A percentile compares a stretch with the other conserved stretches of the same genome.
phyloP scores from a whole-genome alignment of 2,113 vertebrate species.

The Limanda limanda region DNA sequence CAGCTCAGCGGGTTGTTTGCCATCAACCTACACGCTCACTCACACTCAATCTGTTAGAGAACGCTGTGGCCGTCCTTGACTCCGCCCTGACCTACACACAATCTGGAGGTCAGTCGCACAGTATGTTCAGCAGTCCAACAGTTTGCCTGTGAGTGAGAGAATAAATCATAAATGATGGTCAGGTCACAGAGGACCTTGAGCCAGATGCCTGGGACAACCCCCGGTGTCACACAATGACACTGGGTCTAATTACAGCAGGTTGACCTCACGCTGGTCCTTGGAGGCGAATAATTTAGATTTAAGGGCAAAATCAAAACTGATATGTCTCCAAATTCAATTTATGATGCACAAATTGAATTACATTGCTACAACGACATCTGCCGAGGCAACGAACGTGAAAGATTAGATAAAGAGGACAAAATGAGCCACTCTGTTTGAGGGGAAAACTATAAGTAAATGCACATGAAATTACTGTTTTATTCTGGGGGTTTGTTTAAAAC shows the following conservation, averaged over 20 bases:
- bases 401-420: no score
- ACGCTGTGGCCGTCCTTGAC: conserved; percentile 29
- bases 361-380: no score
- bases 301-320: not conserved
- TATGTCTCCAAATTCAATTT: not conserved
- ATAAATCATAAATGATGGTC: conserved; percentile 42
- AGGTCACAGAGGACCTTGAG: conserved; percentile 11
- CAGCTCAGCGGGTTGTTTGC: not conserved
- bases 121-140: not conserved
- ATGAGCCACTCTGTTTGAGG: no score
- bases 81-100: conserved; percentile 12
- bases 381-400: no score
- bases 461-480: no score
- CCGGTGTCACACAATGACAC: conserved; percentile 16
- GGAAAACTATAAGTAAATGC: no score
- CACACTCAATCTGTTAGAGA: not conserved
- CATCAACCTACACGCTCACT: not conserved
- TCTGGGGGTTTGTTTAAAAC: no score
- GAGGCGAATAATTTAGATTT: not conserved
- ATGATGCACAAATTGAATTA: no score
- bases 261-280: conserved; percentile 10
- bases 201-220: conserved; percentile 16
- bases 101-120: conserved; percentile 9
- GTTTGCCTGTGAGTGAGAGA: not conserved
- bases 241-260: conserved; percentile 26